These are phyloP conservation scores for Paguma larvata DNA, from an alignment of 2,797 vertebrate species.

Conservation along the genomic window DNA sequence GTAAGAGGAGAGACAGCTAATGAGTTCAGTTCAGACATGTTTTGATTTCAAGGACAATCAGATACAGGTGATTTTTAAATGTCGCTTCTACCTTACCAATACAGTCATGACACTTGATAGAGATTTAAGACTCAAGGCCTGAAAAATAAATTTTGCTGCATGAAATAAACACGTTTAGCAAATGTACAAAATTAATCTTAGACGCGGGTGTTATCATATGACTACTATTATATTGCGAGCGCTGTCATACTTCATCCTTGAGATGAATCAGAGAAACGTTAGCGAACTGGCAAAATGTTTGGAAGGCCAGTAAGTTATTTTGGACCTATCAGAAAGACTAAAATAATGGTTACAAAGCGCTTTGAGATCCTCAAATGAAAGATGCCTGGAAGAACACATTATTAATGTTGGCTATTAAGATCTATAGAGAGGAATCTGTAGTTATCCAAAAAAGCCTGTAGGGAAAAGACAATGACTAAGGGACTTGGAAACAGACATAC, in stretches of 20 bases:
- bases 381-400: background rate
- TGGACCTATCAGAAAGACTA: background rate
- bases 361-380: slow-evolving; percentile 55
- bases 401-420: background rate
- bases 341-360: slow-evolving; percentile 38
- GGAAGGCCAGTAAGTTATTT: slow-evolving; percentile 1
- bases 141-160: background rate
- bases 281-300: background rate
- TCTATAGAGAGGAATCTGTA: slow-evolving; percentile 6
- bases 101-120: background rate
- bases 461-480: slow-evolving; percentile 66
- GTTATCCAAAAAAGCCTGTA: slow-evolving; percentile 52
- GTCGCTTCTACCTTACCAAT: slow-evolving; percentile 18
- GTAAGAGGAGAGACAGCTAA: background rate
- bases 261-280: slow-evolving; percentile 56
- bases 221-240: background rate
- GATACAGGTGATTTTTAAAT: slow-evolving; percentile 33
- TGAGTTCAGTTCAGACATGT: background rate
- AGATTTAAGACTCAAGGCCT: background rate
- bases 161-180: slow-evolving; percentile 16
- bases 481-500: slow-evolving; percentile 55
- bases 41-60: slow-evolving; percentile 56
- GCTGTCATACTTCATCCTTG: background rate
- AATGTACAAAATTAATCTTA: background rate
- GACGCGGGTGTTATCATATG: background rate